Base-by-base conservation (phyloP, 92 coral and sea anemone genomes). In the Plumapathes pennacea region DNA sequence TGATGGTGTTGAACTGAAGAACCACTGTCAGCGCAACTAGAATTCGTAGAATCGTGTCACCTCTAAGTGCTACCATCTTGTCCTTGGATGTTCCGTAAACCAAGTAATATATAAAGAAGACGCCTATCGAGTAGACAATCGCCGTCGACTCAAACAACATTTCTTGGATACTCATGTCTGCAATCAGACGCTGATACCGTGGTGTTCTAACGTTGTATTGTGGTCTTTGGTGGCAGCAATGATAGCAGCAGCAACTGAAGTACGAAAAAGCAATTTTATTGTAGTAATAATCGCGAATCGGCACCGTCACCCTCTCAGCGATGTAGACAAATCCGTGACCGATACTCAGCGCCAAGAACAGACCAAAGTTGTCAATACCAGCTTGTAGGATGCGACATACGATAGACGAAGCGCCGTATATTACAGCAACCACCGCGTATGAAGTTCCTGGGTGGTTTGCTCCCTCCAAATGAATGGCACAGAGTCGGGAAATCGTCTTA, bases 1-100 rank as follows among this genome's bases (percentile, higher is more conserved):
- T 69, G 33, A 77, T 20, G 12, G 78, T 49, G 32, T 69, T 83
- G 48, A 83, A 83, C 10, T 69, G 46, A 38, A 83, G 20, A 8
- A 76, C 89, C 21, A 80, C 74, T 9, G 39, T 22, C 30, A 80
- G 36, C 4, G 81, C 87, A 31, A 69, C 36, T 2, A 56, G 18
- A 14, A 60, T 56, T 9, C 82, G 74, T 9, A 65, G 57, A 4
- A 74, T 21, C 33, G 63, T 57, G 5, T 67, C 67, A 19, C 54
- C 37, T 4, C 24, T 36, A 18, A 54, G 56, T 34, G 64, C 75
- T 0, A 54, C 44, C 18, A 42, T 64, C 2, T 74, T 25, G 8
- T 39, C 52, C 10, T 46, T 45, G 10, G 11, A 37, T 36, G 56
- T 58, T 38, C 62, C 57, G 61, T 65, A 75, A 50, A 47, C 57